These are phyloP conservation scores for Sceloporus undulatus DNA, from an alignment of 2,113 vertebrate species.

Conservation along the genomic window DNA sequence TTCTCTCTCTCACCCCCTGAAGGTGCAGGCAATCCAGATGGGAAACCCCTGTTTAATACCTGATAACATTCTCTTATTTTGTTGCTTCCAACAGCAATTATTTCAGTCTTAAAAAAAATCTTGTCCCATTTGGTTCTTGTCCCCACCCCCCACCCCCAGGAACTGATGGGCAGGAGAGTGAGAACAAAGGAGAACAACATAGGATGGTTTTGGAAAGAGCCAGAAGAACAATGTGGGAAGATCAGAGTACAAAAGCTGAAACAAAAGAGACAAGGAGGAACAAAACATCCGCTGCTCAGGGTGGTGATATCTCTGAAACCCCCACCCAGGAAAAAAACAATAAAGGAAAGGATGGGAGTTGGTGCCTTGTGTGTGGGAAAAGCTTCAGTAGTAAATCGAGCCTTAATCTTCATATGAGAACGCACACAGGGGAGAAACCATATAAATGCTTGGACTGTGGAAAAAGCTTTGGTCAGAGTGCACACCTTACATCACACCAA, in stretches of 20 bases:
- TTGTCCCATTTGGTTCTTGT: not conserved
- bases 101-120: no score
- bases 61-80: no score
- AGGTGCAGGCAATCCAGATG: no score
- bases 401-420: not conserved
- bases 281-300: not conserved
- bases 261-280: not conserved
- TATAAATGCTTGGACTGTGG: not conserved
- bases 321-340: not conserved
- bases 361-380: not conserved
- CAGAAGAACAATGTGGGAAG: no score
- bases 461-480: not conserved
- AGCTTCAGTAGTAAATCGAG: not conserved
- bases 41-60: no score
- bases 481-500: not conserved
- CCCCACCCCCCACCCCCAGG: not conserved
- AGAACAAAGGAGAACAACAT: no score
- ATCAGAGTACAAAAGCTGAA: not conserved
- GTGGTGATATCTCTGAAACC: not conserved
- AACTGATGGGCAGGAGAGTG: not conserved
- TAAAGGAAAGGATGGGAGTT: not conserved
- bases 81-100: no score
- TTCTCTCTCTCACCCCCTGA: no score
- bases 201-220: not conserved
- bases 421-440: not conserved